phyloP scores from a whole-genome alignment of 2,113 vertebrate species.

The Sturnus vulgaris region DNA sequence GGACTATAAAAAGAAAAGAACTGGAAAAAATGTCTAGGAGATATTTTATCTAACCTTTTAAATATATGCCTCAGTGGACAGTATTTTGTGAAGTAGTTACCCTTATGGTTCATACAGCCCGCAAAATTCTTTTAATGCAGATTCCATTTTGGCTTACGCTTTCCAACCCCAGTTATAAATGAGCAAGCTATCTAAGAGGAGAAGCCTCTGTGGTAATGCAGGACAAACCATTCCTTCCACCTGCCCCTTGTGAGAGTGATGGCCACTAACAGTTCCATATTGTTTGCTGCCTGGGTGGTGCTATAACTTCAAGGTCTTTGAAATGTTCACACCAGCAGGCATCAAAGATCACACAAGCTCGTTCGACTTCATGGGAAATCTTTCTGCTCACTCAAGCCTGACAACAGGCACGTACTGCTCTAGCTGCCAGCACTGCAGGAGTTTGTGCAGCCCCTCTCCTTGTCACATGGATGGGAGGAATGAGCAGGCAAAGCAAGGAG shows the following conservation, averaged over 20 bases:
- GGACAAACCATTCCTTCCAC: neutral
- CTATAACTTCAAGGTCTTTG: neutral
- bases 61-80: conserved; percentile 52
- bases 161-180: conserved; percentile 11
- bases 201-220: neutral
- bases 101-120: conserved; percentile 50
- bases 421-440: neutral
- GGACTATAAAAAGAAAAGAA: conserved; percentile 71
- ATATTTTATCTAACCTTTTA: conserved; percentile 70
- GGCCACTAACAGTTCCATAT: neutral
- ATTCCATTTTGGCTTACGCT: conserved; percentile 10
- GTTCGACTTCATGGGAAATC: fast-evolving
- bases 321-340: neutral
- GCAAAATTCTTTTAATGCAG: conserved; percentile 38
- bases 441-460: neutral
- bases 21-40: conserved; percentile 33
- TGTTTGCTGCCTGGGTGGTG: neutral
- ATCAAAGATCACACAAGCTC: neutral
- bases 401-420: fast-evolving
- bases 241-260: neutral
- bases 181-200: neutral
- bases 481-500: neutral
- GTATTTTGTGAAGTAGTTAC: conserved; percentile 46
- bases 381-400: neutral
- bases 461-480: fast-evolving